Evolutionary conservation across 1,140 invertebrate species (phyloP).

Genomic region (Drosophila melanica): DNA sequence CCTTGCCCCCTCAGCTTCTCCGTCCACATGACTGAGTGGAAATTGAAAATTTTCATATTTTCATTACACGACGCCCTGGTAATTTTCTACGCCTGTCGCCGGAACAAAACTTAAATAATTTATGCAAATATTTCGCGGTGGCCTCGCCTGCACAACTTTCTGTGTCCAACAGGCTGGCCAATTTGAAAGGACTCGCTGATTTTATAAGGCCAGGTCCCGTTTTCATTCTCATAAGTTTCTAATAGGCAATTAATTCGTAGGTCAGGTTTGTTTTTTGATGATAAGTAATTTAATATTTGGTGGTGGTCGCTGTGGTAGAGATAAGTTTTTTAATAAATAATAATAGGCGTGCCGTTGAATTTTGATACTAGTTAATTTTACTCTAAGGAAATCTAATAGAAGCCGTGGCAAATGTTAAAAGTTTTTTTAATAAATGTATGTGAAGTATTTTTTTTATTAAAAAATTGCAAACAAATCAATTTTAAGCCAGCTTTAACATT

Average conservation of each 20-base stretch:
- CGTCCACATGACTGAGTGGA: constrained; percentile 57
- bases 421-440: too few relatives aligned
- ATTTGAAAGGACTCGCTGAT: constrained; percentile 43
- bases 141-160: constrained; percentile 56
- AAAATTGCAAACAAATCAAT: too few relatives aligned
- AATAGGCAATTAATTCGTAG: constrained; percentile 26
- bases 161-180: constrained; percentile 38
- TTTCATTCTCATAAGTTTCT: neutral
- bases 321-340: neutral
- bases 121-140: constrained; percentile 75
- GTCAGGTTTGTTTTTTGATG: neutral
- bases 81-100: constrained; percentile 52
- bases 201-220: constrained; percentile 21
- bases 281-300: constrained; percentile 5
- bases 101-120: constrained; percentile 63
- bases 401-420: too few relatives aligned
- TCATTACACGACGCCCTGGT: constrained; percentile 54
- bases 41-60: constrained; percentile 82
- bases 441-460: too few relatives aligned
- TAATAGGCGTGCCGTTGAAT: neutral
- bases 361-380: neutral
- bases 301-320: neutral
- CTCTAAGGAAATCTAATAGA: too few relatives aligned
- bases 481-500: too few relatives aligned
- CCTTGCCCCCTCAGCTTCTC: constrained; percentile 30